Evolutionary conservation across 1,140 invertebrate genomes (phyloP), one percentile per base, ranked within the genome.

Genomic region (Eurosta solidaginis): DNA sequence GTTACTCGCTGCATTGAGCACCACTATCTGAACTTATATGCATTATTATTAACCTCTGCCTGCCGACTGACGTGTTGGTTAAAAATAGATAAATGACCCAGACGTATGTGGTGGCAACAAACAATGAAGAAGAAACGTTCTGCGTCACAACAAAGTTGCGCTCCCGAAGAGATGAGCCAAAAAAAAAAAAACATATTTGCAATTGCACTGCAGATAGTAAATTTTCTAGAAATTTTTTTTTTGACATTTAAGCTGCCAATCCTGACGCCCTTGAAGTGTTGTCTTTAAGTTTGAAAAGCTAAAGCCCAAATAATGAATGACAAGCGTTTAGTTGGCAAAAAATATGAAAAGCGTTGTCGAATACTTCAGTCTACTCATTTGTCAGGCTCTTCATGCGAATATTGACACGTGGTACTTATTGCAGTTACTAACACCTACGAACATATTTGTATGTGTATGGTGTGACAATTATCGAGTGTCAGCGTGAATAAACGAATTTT

Each of bases 401-500:
- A n/a, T n/a, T n/a, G n/a, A n/a, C n/a, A n/a, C n/a, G 1, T 3
- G n/a, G 20, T 10, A 9, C 20, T 52, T 52, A n/a, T 52, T 22
- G 10, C 20, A 22, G 1, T 22, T 7, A 40, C 27, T 17, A n/a
- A 5, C 33, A 4, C 29, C 20, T 59, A n/a, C 33, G 54, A 33
- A n/a, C 6, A 27, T 54, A 33, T n/a, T 12, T 22, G 10, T 33
- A 27, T 20, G 3, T 68, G 33, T 36, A 29, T 6, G 36, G 59
- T 68, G 36, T 68, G 59, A 68, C 59, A n/a, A 3, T 68, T 29
- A 9, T 68, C 59, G 29, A 68, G 59, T 40, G 33, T 40, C 59
- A 40, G 33, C n/a, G 59, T 33, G 33, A 68, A 68, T 68, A 68
- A 68, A 40, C 59, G 59, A n/a, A 68, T 68, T 68, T 68, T n/a